phyloP scores from a whole-genome alignment of 1,140 invertebrate genomes.

The Tribolium madens region DNA sequence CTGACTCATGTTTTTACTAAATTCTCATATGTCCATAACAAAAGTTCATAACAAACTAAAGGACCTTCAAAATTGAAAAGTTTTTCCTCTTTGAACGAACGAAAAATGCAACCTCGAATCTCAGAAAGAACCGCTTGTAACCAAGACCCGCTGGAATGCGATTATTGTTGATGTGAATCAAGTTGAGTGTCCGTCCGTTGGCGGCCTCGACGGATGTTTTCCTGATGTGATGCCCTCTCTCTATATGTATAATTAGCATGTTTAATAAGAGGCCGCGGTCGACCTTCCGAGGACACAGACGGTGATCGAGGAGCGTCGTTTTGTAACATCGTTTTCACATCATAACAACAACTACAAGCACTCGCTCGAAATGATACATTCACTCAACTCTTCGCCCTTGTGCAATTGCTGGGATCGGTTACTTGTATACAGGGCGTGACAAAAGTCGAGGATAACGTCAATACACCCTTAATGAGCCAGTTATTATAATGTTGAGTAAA shows the following conservation, averaged over 20 bases:
- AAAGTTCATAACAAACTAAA: too few relatives aligned
- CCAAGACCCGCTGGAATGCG: conserved; percentile 11
- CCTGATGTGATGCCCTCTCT: conserved; percentile 30
- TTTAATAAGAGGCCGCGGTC: conserved; percentile 53
- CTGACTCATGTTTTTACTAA: too few relatives aligned
- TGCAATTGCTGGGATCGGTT: not conserved
- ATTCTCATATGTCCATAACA: too few relatives aligned
- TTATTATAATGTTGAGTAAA: too few relatives aligned
- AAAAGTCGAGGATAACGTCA: not conserved
- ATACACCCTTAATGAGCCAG: not conserved
- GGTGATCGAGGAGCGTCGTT: conserved; percentile 8
- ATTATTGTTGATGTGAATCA: conserved; percentile 26
- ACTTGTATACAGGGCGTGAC: not conserved
- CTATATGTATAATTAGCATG: conserved; percentile 49
- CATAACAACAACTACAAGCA: not conserved
- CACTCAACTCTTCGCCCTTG: not conserved
- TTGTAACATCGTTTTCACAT: conserved; percentile 15
- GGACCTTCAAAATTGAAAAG: too few relatives aligned
- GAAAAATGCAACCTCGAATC: not conserved
- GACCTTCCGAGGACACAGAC: conserved; percentile 53
- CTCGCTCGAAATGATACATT: not conserved
- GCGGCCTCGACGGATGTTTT: conserved; percentile 33
- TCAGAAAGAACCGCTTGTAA: not conserved
- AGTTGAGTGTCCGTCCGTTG: conserved; percentile 33
- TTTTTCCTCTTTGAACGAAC: too few relatives aligned